Evolutionary conservation across 2,888 invertebrate species (phyloP), one percentile per base, ranked within the genome.

Genomic region (Cephus pulcher): DNA sequence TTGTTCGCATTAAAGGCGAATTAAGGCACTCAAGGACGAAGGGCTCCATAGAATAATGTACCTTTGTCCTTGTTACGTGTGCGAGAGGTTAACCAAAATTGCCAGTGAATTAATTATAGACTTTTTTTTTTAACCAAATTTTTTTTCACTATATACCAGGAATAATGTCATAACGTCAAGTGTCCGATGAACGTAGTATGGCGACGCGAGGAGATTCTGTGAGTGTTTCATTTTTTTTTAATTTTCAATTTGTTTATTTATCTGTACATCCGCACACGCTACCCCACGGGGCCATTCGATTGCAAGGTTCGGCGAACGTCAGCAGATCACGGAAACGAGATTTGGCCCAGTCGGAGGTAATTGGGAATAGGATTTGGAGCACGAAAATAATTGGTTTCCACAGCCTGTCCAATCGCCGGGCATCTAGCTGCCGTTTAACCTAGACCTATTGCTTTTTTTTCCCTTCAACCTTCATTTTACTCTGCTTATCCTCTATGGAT

Each of bases 301-400:
- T 34, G 71, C 71, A 23, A 6, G 71, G 34, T 82, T 84, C 79
- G 79, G 80, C 81, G 76, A 82, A 83, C 84, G 82, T 85, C 84
- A 83, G 82, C 84, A 79, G 78, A 83, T 84, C 80, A 76, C 71
- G 69, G 34, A 40, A 34, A 73, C 33, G 73, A 75, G 78, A 71
- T 71, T 74, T 34, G 70, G 76, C 34, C 73, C 78, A 79, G 76
- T 76, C 78, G 80, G 79, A 78, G 84, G 83, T 89, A 89, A 90
- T 90, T 89, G 89, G 84, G 86, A 88, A 87, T 86, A 86, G 88
- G 88, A 89, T 89, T 88, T 87, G 86, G 88, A 88, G 88, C 88
- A 88, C 86, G 87, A 88, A 88, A 89, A 89, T 90, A 89, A 89
- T 89, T 90, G 89, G 84, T 88, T 88, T 84, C 84, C 84, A 32